Base-by-base conservation (phyloP, 2,888 invertebrate species). In the Hydrotaea diabolus region DNA sequence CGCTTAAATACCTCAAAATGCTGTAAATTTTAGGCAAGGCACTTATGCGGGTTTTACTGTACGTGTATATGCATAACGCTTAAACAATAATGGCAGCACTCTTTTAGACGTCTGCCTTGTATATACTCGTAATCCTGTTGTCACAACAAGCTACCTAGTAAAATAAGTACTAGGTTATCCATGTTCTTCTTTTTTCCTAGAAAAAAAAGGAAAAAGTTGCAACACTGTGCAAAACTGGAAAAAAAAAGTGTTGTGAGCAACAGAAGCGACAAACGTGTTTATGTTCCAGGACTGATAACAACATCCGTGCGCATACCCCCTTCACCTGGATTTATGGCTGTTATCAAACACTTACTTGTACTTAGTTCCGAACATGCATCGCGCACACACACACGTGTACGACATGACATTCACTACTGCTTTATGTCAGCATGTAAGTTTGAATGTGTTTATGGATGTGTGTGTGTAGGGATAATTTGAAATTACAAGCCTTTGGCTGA, bases 401-500 rank as follows among this genome's bases (percentile, higher is more conserved):
- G 3, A 43, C 43, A 43, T 43, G 43, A 43, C 43, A 43, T 43
- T 43, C 43, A 43, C 43, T 7, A 15, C 43, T 43, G 11, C 15
- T 43, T 43, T 2, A 9, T 43, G 43, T 9, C 43, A 9, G 43
- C 15, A 9, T 43, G 43, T 43, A 15, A 2, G 15, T 43, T 2
- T 43, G 43, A 7, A 43, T 15, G 9, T 15, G 11, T 43, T 4
- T 43, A 9, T 7, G 43, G 13, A 43, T 43, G 15, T 43, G 9
- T 13, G 43, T 9, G 9, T 43, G 64, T 36, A 13, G n/a, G 31
- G 21, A 66, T 66, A 66, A 66, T 43, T 66, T 66, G 17, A 39
- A 66, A 43, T 43, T 66, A 66, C 36, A 43, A 43, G 17, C 39
- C 66, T 19, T 43, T 5, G 43, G 17, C 66, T 43, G 66, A 9